Percentiles rank a stretch among this genome's conserved stretches.
Conservation (phyloP, 2,888 invertebrate species). For the Netelia fuscicornis region DNA sequence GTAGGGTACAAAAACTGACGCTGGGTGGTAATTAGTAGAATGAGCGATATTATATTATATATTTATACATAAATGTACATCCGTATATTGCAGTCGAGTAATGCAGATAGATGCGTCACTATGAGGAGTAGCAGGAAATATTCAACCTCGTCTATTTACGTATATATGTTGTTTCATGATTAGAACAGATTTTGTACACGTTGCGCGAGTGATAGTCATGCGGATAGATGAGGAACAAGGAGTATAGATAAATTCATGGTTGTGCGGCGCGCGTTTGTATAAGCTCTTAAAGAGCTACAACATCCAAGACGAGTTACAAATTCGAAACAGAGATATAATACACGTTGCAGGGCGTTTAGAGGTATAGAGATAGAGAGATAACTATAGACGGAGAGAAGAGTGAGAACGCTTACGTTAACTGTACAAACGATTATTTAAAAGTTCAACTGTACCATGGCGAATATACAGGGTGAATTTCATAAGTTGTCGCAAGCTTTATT, state of each 20-base stretch:
- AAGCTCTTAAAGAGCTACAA: slow-evolving; percentile 60
- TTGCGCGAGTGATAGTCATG: slow-evolving; percentile 25
- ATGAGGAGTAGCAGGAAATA: background rate
- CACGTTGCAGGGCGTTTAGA: background rate
- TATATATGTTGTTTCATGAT: slow-evolving; percentile 38
- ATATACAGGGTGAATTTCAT: no score
- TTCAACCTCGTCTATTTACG: slow-evolving; percentile 19
- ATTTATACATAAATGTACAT: background rate
- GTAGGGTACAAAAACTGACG: no score
- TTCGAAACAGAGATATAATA: slow-evolving; percentile 46
- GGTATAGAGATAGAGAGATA: background rate
- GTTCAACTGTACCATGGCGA: slow-evolving; percentile 44
- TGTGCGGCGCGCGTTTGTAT: slow-evolving; percentile 36
- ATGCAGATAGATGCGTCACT: background rate
- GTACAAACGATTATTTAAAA: slow-evolving; percentile 58
- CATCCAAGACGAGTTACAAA: slow-evolving; percentile 59
- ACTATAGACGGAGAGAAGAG: background rate
- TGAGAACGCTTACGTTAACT: slow-evolving; percentile 29
- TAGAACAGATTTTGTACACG: slow-evolving; percentile 38
- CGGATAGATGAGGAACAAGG: background rate
- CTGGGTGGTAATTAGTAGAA: no score
- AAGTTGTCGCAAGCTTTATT: no score
- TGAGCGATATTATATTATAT: no score
- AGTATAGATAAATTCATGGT: slow-evolving; percentile 36
- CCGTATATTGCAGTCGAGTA: background rate